These are phyloP conservation scores for Varecia variegata DNA, from an alignment of 2,797 vertebrate species.

Conservation along the genomic window DNA sequence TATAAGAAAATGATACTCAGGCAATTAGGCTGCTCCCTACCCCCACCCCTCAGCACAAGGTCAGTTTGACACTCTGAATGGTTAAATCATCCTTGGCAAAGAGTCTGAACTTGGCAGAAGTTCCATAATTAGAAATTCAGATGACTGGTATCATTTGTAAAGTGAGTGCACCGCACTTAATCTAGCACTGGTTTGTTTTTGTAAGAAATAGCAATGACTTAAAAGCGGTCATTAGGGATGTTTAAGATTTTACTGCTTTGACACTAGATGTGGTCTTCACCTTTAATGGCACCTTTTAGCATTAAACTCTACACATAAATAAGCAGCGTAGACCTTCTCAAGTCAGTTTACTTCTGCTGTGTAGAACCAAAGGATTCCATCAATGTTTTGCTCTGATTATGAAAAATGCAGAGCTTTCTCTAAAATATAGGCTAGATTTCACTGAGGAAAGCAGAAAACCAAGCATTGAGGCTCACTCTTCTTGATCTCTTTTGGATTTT, in stretches of 20 bases:
- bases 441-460: conserved; percentile 72
- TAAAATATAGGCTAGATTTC: conserved; percentile 70
- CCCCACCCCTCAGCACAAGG: conserved; percentile 69
- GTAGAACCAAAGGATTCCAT: conserved; percentile 37
- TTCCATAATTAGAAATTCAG: conserved; percentile 91
- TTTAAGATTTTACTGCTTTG: conserved; percentile 73
- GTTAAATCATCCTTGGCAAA: conserved; percentile 88
- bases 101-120: conserved; percentile 84
- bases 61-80: conserved; percentile 83
- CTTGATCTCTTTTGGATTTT: conserved; percentile 62
- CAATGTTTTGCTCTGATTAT: conserved; percentile 50
- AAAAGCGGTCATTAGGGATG: conserved; percentile 75
- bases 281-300: conserved; percentile 69
- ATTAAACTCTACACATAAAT: conserved; percentile 68
- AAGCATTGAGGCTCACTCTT: conserved; percentile 36
- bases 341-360: neutral
- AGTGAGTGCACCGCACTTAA: conserved; percentile 85
- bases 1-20: conserved; percentile 69
- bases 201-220: conserved; percentile 77
- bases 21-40: conserved; percentile 63
- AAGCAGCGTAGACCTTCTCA: conserved; percentile 46
- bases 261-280: conserved; percentile 65
- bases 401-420: conserved; percentile 65
- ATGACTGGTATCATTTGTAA: conserved; percentile 88
- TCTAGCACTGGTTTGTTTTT: conserved; percentile 81